Base-by-base conservation (phyloP, 2,113 vertebrate species). In the Urocolius indicus region DNA sequence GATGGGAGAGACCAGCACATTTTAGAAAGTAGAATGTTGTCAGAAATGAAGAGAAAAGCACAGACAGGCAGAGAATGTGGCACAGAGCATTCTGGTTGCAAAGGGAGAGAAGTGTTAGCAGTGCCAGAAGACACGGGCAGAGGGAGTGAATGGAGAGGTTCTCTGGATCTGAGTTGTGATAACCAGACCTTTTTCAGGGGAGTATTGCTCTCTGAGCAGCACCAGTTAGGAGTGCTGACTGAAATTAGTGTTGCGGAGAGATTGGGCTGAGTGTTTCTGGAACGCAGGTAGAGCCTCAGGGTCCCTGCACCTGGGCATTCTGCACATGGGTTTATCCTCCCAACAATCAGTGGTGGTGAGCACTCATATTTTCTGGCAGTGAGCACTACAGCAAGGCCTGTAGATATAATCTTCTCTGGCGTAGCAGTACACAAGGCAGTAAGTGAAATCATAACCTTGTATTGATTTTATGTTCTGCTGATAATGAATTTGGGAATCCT, bases 401-500 rank as follows among this genome's bases (percentile, higher is more conserved):
- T 2, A 23, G 55, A 34, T 9, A 1, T 57, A 6, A 49, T 72
- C 46, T 90, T 67, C 61, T 54, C 76, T 29, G 1, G 27, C 10
- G 2, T 36, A 48, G 78, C 76, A 52, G 88, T 48, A 55, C 74
- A 61, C 74, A 26, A 81, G 71, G 16, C 92, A 93, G 43, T 46
- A 87, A 88, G 55, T 73, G 73, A 96, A 95, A 95, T 90, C 92
- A 77, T 81, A 92, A 95, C 58, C 72, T 52, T 45, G 15, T 57
- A 94, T 67, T 71, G 95, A 93, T 87, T 94, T 90, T 90, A 74
- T 81, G 85, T 87, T 66, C 67, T 51, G 17, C 69, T 94, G 78
- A 49, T 94, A 91, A 94, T 85, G 95, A 86, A 83, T 96, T 81
- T 93, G 79, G 57, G 94, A 68, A 80, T 95, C 76, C 91, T 79